Evolutionary conservation across 1,140 invertebrate species (phyloP).

Genomic region (Rhagoletis pomonella): DNA sequence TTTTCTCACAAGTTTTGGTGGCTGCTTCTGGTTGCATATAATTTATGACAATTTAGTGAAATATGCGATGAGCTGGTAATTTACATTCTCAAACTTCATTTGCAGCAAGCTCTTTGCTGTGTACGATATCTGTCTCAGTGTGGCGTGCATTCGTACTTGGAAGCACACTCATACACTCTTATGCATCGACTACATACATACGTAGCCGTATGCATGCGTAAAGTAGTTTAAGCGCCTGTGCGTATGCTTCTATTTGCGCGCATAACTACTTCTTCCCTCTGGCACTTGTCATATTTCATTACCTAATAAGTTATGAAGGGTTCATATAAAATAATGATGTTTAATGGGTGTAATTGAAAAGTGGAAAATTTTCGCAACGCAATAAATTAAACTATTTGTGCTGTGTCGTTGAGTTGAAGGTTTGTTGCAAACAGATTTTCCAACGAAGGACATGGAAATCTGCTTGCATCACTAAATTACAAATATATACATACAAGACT

Average conservation of each 20-base stretch:
- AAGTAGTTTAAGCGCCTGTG: background rate
- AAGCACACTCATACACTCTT: background rate
- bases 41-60: slow-evolving; percentile 52
- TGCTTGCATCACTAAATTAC: too few species aligned
- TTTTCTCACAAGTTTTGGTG: slow-evolving; percentile 34
- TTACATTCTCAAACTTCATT: slow-evolving; percentile 52
- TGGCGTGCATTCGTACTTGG: background rate
- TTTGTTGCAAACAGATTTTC: too few species aligned
- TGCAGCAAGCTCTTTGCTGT: background rate
- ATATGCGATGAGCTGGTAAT: slow-evolving; percentile 51
- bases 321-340: background rate
- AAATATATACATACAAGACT: too few species aligned
- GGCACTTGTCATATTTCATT: slow-evolving; percentile 38
- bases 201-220: background rate
- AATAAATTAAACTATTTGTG: background rate
- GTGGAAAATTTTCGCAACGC: background rate
- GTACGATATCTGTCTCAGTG: background rate
- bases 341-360: slow-evolving; percentile 46
- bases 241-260: background rate
- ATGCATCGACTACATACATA: background rate
- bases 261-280: background rate
- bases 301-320: slow-evolving; percentile 34
- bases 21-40: background rate
- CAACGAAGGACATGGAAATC: too few species aligned
- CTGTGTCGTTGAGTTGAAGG: too few species aligned